Conservation (phyloP, 2,888 invertebrate species). For the Rhyacophila evoluta region DNA sequence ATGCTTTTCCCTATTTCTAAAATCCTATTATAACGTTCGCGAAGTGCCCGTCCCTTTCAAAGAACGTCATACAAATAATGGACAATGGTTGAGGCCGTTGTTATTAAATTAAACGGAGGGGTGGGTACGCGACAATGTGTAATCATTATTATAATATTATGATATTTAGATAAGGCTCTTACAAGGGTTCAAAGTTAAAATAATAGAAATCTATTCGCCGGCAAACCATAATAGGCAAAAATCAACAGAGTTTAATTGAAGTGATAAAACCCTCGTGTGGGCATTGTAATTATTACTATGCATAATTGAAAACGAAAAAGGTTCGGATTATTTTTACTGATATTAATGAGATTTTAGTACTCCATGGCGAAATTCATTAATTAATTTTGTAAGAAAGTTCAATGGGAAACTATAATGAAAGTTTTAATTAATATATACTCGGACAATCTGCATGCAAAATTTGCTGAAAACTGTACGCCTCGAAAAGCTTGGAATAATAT, state of each 20-base stretch:
- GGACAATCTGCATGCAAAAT: no score
- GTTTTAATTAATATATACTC: no score
- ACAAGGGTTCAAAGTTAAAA: constrained; percentile 24
- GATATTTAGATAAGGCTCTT: constrained; percentile 22
- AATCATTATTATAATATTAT: constrained; percentile 15
- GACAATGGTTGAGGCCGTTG: neutral
- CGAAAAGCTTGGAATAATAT: no score
- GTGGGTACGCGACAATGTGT: constrained; percentile 16
- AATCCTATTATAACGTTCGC: neutral
- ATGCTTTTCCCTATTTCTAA: neutral
- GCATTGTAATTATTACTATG: neutral
- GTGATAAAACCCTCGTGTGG: neutral
- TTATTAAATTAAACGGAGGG: constrained; percentile 1
- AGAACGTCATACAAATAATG: constrained; percentile 20
- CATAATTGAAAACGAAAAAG: neutral
- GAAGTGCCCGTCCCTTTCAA: neutral
- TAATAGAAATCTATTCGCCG: neutral
- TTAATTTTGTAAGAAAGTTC: no score
- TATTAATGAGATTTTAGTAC: no score
- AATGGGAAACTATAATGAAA: no score
- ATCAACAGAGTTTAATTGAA: constrained; percentile 19
- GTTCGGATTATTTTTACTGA: neutral
- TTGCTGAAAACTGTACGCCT: no score
- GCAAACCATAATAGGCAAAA: neutral
- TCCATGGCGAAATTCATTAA: no score